phyloP scores from a whole-genome alignment of 2,888 invertebrate genomes.

The Ariolimax columbianus region DNA sequence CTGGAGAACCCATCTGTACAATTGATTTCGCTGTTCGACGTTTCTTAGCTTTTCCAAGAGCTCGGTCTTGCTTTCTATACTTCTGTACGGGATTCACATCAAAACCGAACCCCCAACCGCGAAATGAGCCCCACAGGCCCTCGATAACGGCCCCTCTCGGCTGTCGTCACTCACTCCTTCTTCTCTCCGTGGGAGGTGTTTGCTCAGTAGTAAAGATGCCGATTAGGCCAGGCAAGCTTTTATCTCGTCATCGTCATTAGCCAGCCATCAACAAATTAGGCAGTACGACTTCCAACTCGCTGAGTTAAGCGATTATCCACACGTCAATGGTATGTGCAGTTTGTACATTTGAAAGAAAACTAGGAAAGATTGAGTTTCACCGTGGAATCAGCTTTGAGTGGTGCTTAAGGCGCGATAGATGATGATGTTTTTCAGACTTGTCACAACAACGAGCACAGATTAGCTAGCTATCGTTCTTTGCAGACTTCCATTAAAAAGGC shows the following conservation, averaged over 20 bases:
- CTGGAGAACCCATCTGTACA: slow-evolving; percentile 4
- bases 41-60: background rate
- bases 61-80: background rate
- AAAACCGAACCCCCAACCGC: background rate
- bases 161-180: background rate
- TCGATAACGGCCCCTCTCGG: background rate
- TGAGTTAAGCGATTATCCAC: slow-evolving; percentile 31
- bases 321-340: background rate
- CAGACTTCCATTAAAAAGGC: no score
- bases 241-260: slow-evolving; percentile 30
- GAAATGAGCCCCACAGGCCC: slow-evolving; percentile 37
- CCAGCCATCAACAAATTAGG: slow-evolving; percentile 40
- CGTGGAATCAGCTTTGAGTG: background rate
- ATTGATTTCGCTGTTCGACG: slow-evolving; percentile 23
- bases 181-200: slow-evolving; percentile 16
- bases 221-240: background rate
- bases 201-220: background rate
- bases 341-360: background rate
- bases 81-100: slow-evolving; percentile 17
- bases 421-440: background rate
- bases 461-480: background rate
- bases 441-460: background rate
- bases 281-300: slow-evolving; percentile 4
- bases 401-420: background rate
- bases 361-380: background rate